phyloP scores from a whole-genome alignment of 2,797 vertebrate species.

The Thaleichthys pacificus region DNA sequence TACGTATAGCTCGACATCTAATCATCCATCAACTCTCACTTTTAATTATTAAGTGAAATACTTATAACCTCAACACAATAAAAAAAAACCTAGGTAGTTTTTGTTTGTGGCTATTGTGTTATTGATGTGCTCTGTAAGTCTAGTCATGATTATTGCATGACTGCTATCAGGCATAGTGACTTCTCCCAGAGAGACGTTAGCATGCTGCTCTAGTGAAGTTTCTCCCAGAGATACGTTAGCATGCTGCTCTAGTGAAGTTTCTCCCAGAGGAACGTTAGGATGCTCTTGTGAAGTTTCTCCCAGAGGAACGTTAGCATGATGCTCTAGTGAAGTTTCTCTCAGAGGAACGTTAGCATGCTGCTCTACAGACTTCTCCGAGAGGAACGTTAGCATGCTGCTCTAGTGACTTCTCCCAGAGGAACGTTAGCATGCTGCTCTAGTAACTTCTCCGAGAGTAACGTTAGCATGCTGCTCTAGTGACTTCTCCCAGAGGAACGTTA shows the following conservation, averaged over 20 bases:
- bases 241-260: background rate
- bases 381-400: background rate
- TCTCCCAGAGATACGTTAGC: background rate
- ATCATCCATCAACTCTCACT: background rate
- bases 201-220: background rate
- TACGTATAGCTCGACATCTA: background rate
- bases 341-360: background rate
- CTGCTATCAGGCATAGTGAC: no score
- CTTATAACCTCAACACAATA: no score
- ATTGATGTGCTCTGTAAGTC: no score
- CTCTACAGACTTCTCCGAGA: background rate
- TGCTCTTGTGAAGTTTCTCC: background rate
- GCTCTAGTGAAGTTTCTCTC: background rate
- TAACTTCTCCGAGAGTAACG: no score
- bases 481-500: background rate
- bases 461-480: no score
- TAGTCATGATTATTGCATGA: no score
- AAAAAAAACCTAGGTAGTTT: no score
- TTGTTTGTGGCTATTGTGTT: no score
- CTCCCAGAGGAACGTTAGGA: background rate
- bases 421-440: no score
- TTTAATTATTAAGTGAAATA: no score
- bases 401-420: no score
- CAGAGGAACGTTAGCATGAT: background rate
- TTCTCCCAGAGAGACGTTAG: no score